Evolutionary conservation across 2,888 invertebrate genomes (phyloP), one percentile per base, ranked within the genome.

Genomic region (Hirtodrosophila confusa): DNA sequence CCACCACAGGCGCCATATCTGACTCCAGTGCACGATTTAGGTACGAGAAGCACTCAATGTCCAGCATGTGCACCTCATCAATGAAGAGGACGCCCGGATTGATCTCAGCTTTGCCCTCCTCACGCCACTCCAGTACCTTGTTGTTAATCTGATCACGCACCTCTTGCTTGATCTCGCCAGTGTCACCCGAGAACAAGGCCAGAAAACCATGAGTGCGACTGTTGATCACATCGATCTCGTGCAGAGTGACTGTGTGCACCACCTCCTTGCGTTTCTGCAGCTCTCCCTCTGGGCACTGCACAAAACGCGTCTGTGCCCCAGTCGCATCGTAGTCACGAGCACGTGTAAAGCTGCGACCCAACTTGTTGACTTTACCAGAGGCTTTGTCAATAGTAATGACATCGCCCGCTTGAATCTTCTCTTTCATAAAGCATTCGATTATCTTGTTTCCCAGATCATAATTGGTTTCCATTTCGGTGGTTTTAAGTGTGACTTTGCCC

Each of bases 401-500:
- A 91, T 99, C 99, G 1, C 99, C 97, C 0, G 97, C 96, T 93
- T 97, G 97, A 2, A 97, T 97, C 93, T 98, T 99, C 89, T 99
- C 98, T 88, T 99, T 99, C 82, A 97, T 95, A 58, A 99, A 94
- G 54, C 97, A 97, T 90, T 99, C 99, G 55, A 99, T 99, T 95
- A 99, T 99, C 93, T 99, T 99, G 50, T 96, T 96, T 2, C 99
- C 99, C 90, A 99, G 93, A 91, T 99, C 99, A 90, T 99, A 99
- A 72, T 99, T 96, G 0, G 99, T 99, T 92, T 99, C 99, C 99
- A 99, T 99, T 91, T 99, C 99, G 0, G 99, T 99, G 0, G 99
- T 99, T 93, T 99, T 99, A 44, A 99, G 92, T 0, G 99, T 99
- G 35, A 99, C 90, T 86, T 99, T 97, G 1, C 99, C 99, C 43